Base-by-base conservation (phyloP, 2,888 invertebrate genomes). In the Sarcophaga subvicina region DNA sequence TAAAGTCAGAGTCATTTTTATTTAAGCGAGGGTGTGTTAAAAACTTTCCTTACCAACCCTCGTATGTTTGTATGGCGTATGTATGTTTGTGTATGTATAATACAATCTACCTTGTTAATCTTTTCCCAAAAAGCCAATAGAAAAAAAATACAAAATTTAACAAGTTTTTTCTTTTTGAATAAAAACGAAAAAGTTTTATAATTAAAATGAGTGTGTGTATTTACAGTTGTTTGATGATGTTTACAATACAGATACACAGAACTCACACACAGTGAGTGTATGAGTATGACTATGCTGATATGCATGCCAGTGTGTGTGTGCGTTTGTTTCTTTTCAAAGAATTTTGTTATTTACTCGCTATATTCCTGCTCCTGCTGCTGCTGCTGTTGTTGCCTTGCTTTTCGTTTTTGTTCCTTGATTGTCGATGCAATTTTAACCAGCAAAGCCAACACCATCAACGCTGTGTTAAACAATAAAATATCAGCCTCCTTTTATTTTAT, bases 191-290 rank as follows among this genome's bases (percentile, higher is more conserved):
- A 89, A 89, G 75, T 89, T 89, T 88, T 89, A 75, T 89, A 89
- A 89, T 89, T 88, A 89, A 89, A 89, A 86, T 88, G 85, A 89
- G 84, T 87, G 84, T 87, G 88, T 86, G 81, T 84, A 83, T 85
- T 73, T 75, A 37, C 37, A 37, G 62, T 78, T 82, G 71, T 62
- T 12, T 86, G 80, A 70, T 87, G 37, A 27, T 76, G 78, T 81
- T 83, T 72, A 37, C 25, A 25, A 69, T 59, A 11, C 37, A 25
- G 22, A 45, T 22, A 45, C 47, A 45, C 47, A 25, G 11, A 45
- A n/a, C 47, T 37, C 0, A 20, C 20, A 20, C 20, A 20, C 22
- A 11, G 27, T 73, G 45, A 45, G 60, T 59, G 59, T 66, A 2
- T 62, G 22, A 3, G 37, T 17, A n/a, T 12, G 37, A 49, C 11